Evolutionary conservation across 2,888 invertebrate species (phyloP).

Genomic region (Agriopis marginaria): DNA sequence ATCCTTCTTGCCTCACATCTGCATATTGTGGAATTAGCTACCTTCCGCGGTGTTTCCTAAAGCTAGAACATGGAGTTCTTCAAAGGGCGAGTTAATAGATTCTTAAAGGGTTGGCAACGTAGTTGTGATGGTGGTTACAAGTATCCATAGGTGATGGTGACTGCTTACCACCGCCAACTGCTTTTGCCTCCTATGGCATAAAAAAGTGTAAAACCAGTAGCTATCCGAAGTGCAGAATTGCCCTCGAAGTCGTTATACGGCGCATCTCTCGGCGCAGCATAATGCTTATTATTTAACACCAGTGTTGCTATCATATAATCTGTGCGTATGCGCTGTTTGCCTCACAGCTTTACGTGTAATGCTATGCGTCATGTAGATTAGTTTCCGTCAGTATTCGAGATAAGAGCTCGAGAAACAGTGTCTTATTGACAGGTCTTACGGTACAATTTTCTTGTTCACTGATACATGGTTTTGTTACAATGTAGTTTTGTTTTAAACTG

Average conservation of each 20-base stretch:
- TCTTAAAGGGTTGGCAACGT: too few relatives aligned
- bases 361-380: slow-evolving; percentile 14
- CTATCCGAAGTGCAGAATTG: slow-evolving; percentile 12
- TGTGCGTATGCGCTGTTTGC: slow-evolving; percentile 8
- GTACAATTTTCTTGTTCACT: background rate
- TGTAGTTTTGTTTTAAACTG: too few relatives aligned
- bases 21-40: too few relatives aligned
- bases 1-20: too few relatives aligned
- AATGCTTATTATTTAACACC: slow-evolving; percentile 33
- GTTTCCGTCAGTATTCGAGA: background rate
- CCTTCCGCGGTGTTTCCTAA: too few relatives aligned
- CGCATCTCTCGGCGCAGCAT: slow-evolving; percentile 17
- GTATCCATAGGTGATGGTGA: too few relatives aligned
- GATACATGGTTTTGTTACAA: background rate
- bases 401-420: slow-evolving; percentile 11
- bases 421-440: background rate
- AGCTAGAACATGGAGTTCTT: too few relatives aligned
- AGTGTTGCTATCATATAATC: background rate
- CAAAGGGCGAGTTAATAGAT: too few relatives aligned
- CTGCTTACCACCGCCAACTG: too few relatives aligned
- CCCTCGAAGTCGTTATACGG: slow-evolving; percentile 12
- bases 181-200: too few relatives aligned
- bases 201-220: too few relatives aligned
- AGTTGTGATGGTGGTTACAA: too few relatives aligned
- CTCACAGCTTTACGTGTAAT: background rate